phyloP scores from a whole-genome alignment of 2,888 invertebrate species.

The Panopea generosa region DNA sequence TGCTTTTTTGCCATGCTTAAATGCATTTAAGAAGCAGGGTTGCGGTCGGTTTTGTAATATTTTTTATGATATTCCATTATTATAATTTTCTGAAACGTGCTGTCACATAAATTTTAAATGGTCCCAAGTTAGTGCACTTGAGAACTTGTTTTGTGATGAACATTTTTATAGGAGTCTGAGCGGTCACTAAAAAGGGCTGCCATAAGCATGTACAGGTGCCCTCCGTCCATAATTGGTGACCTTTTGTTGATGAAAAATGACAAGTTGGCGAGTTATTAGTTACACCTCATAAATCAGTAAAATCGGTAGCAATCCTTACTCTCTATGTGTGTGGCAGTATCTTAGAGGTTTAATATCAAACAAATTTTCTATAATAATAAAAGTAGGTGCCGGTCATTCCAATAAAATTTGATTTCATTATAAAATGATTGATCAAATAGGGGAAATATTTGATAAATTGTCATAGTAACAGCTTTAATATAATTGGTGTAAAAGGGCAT shows the following conservation, averaged over 20 bases:
- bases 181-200: no score
- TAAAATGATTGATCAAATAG: constrained; percentile 44
- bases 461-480: constrained; percentile 37
- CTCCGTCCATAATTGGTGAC: not conserved
- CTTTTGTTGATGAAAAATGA: not conserved
- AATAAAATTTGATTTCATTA: constrained; percentile 1
- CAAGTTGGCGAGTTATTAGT: not conserved
- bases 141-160: not conserved
- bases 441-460: constrained; percentile 20
- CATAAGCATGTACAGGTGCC: not conserved
- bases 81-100: constrained; percentile 1
- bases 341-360: no score
- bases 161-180: no score
- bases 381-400: no score
- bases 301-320: no score
- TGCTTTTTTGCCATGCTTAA: no score
- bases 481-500: not conserved
- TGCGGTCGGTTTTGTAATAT: no score
- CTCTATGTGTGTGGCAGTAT: no score
- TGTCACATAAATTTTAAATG: constrained; percentile 11
- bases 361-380: no score
- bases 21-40: no score
- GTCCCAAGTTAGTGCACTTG: constrained; percentile 2
- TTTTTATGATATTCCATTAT: no score
- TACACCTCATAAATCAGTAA: constrained; percentile 1